Evolutionary conservation across 2,797 vertebrate species (phyloP), one percentile per base, ranked within the genome.

Genomic region (Pteronotus mesoamericanus): DNA sequence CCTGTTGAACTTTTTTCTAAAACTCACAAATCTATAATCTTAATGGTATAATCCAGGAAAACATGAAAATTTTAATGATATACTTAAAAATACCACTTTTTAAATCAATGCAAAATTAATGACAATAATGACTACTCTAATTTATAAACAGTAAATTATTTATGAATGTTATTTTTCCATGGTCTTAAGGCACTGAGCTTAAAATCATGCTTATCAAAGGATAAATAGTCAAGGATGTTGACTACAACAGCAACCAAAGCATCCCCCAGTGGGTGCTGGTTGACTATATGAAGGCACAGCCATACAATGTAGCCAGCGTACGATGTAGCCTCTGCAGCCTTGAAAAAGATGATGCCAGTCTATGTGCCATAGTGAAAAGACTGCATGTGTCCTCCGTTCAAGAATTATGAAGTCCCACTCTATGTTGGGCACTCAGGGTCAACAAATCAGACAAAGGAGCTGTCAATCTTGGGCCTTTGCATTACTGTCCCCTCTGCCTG

Each of bases 71-170:
- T 61, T 86, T 32, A 95, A 88, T 89, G 42, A 86, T 46, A 19
- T 55, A 71, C 88, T 94, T 89, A 92, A 96, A 96, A 95, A 87
- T 53, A 57, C 9, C 37, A 94, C n/a, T 66, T 88, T 91, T 71
- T 93, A 64, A 92, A 78, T 59, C 87, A 93, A 78, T 89, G 84
- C 22, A 93, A 95, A 96, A 93, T 93, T 82, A 94, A 19, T 75
- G 32, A 89, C 39, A 90, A 44, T 57, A 85, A 93, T 53, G 59
- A 61, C 59, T 61, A 15, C 61, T 61, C 59, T 61, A 29, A 61
- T 32, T 61, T 61, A 80, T 78, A 66, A 87, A 85, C 15, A 85
- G 37, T 55, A 92, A 89, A 48, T 83, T 87, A 86, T 94, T 84
- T 80, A 86, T 51, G n/a, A 95, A 64, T 89, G 53, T 89, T 64